Evolutionary conservation across 2,113 vertebrate genomes (phyloP), one percentile per base, ranked within the genome.

Genomic region (Oceanodroma tethys): DNA sequence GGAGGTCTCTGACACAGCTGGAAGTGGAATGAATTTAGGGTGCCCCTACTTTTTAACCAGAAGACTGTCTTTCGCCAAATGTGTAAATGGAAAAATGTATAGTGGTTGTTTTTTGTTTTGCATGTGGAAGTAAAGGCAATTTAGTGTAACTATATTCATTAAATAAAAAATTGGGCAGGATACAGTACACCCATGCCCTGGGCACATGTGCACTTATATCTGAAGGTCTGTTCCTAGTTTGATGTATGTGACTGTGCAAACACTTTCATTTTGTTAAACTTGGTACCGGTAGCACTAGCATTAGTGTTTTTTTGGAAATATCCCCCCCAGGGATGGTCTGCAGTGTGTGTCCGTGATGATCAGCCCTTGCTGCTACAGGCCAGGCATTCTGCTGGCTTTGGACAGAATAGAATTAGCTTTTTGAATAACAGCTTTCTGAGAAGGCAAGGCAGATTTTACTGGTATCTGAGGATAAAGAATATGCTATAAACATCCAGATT

Each of bases 331-430:
- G 26, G 32, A 11, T 71, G 50, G 30, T 97, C 76, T 90, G 70
- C 88, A 96, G 87, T 62, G 38, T 42, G 6, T 95, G 81, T 71
- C 84, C 26, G 82, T 94, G 94, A 88, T 96, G 94, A 89, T 97
- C 97, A 98, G 98, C 96, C 93, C 92, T 88, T 92, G 76, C 89
- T 90, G 88, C 63, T 81, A 86, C 95, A 92, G 91, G 45, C 62
- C 80, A 6, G 17, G 65, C 73, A 23, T 93, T 96, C 97, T 96
- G 92, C 83, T 96, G 80, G 74, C 94, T 88, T 76, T 93, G 96
- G 97, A 96, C 96, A 95, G 95, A 97, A 86, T 29, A 95, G 95
- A 98, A 96, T 97, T 95, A 98, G 60, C 71, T 82, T 81, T 96
- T 97, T 94, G 80, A 94, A 53, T 94, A 98, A 97, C 97, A 98